Conservation (phyloP, 2,797 vertebrate species). For the Mus minutoides region DNA sequence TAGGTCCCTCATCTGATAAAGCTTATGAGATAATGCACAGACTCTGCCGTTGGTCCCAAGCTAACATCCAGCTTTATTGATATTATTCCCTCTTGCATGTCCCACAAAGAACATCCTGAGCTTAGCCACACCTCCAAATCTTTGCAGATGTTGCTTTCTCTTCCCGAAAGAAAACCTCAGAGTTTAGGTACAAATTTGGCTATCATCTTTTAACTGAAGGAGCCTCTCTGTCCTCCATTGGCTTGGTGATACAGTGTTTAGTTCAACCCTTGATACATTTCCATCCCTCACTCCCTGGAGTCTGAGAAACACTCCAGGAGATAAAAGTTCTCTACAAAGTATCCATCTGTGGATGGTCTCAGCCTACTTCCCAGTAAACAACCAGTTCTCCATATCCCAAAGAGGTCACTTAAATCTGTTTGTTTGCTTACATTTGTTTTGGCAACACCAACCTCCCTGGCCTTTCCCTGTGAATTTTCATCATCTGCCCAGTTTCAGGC, state of each 20-base stretch:
- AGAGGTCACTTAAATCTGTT: not conserved
- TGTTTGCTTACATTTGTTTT: constrained; percentile 13
- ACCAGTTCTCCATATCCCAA: not conserved
- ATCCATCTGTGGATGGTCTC: not conserved
- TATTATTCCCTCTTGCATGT: not conserved
- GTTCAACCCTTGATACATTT: not conserved
- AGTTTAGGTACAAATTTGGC: not conserved
- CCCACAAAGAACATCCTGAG: not conserved
- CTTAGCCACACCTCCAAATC: not conserved
- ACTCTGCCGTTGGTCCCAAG: not conserved
- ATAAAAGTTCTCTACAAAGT: not conserved
- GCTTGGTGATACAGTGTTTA: not conserved
- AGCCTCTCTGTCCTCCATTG: not conserved
- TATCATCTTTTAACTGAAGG: not conserved
- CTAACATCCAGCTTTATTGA: not conserved
- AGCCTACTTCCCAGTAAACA: not conserved
- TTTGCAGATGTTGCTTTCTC: not conserved
- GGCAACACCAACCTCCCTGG: not conserved
- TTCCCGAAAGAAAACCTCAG: not conserved
- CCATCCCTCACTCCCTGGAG: not conserved
- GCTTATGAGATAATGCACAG: not conserved
- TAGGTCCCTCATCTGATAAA: not conserved
- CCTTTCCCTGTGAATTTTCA: constrained; percentile 6
- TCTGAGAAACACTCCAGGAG: not conserved
- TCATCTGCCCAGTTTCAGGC: not conserved